phyloP scores from a whole-genome alignment of 2,888 invertebrate genomes.

The Phanerotoma sp. region DNA sequence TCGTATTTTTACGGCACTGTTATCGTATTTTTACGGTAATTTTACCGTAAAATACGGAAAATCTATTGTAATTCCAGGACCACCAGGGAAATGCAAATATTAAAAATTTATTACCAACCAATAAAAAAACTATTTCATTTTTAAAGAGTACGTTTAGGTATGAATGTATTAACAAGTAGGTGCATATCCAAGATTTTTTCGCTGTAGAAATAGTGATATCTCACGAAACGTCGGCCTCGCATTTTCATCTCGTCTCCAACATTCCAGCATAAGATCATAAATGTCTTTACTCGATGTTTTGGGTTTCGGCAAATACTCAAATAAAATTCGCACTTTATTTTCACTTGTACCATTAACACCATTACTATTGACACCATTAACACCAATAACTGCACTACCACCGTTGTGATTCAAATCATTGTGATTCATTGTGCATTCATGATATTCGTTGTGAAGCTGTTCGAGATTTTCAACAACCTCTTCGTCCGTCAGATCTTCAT shows the following conservation, averaged over 20 bases:
- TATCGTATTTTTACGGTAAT: too few relatives aligned
- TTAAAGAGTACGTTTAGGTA: too few relatives aligned
- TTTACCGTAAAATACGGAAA: too few relatives aligned
- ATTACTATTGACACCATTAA: conserved; percentile 17
- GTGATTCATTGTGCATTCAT: too few relatives aligned
- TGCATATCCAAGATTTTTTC: conserved; percentile 68
- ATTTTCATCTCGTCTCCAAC: conserved; percentile 77
- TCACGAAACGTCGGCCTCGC: conserved; percentile 80
- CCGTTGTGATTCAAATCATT: too few relatives aligned
- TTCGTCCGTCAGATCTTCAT: conserved; percentile 72
- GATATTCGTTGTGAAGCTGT: conserved; percentile 66
- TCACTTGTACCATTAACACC: conserved; percentile 37
- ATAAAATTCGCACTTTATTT: conserved; percentile 49
- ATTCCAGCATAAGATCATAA: conserved; percentile 81
- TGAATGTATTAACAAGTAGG: conserved; percentile 58
- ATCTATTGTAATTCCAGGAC: too few relatives aligned
- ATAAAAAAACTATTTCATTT: too few relatives aligned
- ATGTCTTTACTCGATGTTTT: conserved; percentile 76
- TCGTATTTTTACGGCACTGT: too few relatives aligned
- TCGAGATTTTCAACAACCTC: conserved; percentile 81
- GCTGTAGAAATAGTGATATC: conserved; percentile 77
- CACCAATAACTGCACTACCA: too few relatives aligned
- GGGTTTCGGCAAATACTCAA: conserved; percentile 68
- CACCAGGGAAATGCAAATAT: too few relatives aligned
- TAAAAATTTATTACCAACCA: too few relatives aligned